A percentile compares a stretch with the other conserved stretches of the same genome.
These are phyloP conservation scores for Scaptomyza tumidula DNA, from an alignment of 2,888 invertebrate species.

Conservation along the genomic window DNA sequence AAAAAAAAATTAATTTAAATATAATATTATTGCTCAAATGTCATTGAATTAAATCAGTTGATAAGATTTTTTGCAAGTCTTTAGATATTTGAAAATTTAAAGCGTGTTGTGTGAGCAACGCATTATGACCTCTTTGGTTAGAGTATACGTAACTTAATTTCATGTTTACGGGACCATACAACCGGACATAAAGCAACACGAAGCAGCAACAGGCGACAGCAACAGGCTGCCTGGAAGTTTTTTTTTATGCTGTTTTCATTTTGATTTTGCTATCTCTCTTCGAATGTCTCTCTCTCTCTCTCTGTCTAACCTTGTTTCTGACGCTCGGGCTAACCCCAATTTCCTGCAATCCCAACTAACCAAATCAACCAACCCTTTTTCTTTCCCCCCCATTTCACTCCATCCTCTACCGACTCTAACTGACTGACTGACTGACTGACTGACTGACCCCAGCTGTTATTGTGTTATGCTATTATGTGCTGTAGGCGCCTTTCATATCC, in stretches of 20 bases:
- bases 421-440: no score
- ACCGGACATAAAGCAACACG: neutral
- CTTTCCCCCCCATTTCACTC: neutral
- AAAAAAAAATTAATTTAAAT: no score
- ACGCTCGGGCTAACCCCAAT: neutral
- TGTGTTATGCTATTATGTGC: constrained; percentile 7
- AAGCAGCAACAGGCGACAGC: constrained; percentile 34
- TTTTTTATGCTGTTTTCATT: neutral
- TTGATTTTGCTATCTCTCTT: neutral
- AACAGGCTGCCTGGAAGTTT: constrained; percentile 36
- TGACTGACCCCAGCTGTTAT: constrained; percentile 5
- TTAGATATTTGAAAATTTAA: no score
- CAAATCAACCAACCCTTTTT: neutral
- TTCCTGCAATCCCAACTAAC: constrained; percentile 1
- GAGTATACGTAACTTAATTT: constrained; percentile 55
- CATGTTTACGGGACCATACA: constrained; percentile 28
- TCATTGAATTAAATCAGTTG: no score
- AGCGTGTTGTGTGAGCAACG: neutral
- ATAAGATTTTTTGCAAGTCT: no score
- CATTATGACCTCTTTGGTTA: constrained; percentile 15
- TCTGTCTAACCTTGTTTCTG: neutral
- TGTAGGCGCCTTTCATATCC: constrained; percentile 44
- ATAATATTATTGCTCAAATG: no score
- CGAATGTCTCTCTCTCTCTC: neutral
- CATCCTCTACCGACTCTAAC: no score